Conservation (phyloP, 2,797 vertebrate species). For the Pelochelys cantorii region DNA sequence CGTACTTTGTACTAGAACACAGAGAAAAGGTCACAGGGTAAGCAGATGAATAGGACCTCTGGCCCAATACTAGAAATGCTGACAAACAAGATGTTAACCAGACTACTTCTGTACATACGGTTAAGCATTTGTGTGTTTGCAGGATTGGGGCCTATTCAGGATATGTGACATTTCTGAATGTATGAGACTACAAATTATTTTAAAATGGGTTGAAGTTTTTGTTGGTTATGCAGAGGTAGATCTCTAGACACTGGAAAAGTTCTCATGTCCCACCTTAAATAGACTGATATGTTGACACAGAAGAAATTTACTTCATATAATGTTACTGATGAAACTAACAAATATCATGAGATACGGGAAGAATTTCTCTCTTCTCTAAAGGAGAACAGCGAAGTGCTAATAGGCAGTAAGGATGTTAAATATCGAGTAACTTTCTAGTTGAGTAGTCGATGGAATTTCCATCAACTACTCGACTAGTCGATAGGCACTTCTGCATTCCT, state of each 20-base stretch:
- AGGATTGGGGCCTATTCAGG: not conserved
- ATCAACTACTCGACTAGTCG: too few species aligned
- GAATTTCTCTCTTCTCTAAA: not conserved
- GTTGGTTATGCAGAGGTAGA: not conserved
- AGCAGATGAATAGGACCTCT: not conserved
- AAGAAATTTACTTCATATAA: not conserved
- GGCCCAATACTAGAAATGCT: not conserved
- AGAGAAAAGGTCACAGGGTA: not conserved
- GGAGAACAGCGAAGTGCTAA: not conserved
- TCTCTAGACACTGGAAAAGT: not conserved
- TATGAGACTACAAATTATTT: not conserved
- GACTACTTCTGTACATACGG: not conserved
- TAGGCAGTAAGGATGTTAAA: not conserved
- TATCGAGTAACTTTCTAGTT: too few species aligned
- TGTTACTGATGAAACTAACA: not conserved
- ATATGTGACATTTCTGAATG: not conserved
- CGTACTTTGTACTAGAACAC: not conserved
- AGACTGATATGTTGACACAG: not conserved
- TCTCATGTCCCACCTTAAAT: rapidly evolving
- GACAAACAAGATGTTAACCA: not conserved
- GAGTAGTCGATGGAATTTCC: too few species aligned
- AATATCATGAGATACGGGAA: not conserved
- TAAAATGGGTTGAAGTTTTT: not conserved
- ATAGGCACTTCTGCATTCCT: too few species aligned
- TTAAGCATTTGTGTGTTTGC: not conserved